Base-by-base conservation (phyloP, 2,113 vertebrate species). In the Acanthochromis polyacanthus region DNA sequence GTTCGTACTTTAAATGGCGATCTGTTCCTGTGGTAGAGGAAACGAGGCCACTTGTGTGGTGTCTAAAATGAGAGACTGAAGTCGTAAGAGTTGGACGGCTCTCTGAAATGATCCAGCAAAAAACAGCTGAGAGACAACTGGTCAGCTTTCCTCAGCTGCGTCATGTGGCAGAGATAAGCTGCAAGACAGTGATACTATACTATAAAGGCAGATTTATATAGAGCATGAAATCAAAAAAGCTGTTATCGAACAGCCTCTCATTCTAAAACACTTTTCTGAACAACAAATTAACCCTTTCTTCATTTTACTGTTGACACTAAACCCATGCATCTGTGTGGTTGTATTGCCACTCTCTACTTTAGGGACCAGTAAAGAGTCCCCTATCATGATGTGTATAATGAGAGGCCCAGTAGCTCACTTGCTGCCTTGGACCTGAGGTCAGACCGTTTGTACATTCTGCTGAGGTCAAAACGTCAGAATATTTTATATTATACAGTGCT, bases 101-200 rank as follows among this genome's bases (percentile, higher is more conserved):
- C 16, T 62, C 32, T 50, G 30, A 66, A 46, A 76, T 28, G 50
- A 43, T 17, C 25, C 53, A 30, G 75, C 1, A 61, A 30, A 67
- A 58, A 86, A 87, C 84, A 89, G 87, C 80, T 89, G 84, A 83
- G 64, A 57, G 71, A 51, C 82, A 89, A 72, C 71, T 83, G 77
- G 28, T 63, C 53, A 17, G 16, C 38, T 28, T 38, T n/a, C 19
- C 57, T 59, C 25, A 30, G 51, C 43, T 15, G 57, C 16, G 63
- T 36, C 40, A 69, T 22, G 38, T 23, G 12, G 16, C 20, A 23
- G 51, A 50, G 56, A 63, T 53, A 32, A 55, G 73, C 64, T 60
- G 12, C 45, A 46, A 53, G 25, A 51, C 15, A 2, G 16, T 17
- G 3, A 12, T n/a, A 25, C 62, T 63, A 59, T 70, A 15, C 45